These are phyloP conservation scores for Zophobas morio DNA, from an alignment of 1,140 invertebrate species.

Conservation along the genomic window DNA sequence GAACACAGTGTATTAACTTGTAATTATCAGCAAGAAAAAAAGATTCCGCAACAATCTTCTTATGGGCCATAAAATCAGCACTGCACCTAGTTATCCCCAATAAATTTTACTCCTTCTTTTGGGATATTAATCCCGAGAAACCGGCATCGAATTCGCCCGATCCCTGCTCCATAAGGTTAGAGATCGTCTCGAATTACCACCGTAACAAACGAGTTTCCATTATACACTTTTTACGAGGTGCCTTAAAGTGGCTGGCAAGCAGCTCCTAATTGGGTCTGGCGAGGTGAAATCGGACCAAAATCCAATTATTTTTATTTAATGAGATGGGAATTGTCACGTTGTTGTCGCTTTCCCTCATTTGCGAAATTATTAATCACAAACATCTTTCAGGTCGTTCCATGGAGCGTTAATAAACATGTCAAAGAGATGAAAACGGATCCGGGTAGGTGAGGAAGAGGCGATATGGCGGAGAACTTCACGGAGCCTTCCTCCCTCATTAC, in stretches of 20 bases:
- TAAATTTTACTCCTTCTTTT: no score
- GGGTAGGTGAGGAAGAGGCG: conserved; percentile 37
- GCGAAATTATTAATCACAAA: conserved; percentile 25
- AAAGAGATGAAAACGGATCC: conserved; percentile 46
- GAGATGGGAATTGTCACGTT: conserved; percentile 1
- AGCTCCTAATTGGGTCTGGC: conserved; percentile 7
- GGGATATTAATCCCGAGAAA: conserved; percentile 13
- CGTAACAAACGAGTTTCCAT: conserved; percentile 28
- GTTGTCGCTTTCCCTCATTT: neutral
- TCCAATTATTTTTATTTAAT: conserved; percentile 35
- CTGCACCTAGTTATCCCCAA: no score
- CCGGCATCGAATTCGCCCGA: neutral
- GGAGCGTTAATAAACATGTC: conserved; percentile 45
- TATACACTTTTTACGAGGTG: conserved; percentile 12
- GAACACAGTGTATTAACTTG: no score
- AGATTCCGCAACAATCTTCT: no score
- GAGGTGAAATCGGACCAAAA: conserved; percentile 16
- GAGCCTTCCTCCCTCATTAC: conserved; percentile 50
- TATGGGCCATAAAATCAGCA: no score
- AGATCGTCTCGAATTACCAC: conserved; percentile 16
- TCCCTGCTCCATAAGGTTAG: conserved; percentile 1
- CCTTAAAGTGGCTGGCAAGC: conserved; percentile 9
- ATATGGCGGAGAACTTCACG: conserved; percentile 57
- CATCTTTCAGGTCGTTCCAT: conserved; percentile 44
- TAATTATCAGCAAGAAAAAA: no score